Percentiles rank a stretch among this genome's conserved stretches.
These are phyloP conservation scores for Xiphydria camelus DNA, from an alignment of 2,888 invertebrate species.

Conservation along the genomic window DNA sequence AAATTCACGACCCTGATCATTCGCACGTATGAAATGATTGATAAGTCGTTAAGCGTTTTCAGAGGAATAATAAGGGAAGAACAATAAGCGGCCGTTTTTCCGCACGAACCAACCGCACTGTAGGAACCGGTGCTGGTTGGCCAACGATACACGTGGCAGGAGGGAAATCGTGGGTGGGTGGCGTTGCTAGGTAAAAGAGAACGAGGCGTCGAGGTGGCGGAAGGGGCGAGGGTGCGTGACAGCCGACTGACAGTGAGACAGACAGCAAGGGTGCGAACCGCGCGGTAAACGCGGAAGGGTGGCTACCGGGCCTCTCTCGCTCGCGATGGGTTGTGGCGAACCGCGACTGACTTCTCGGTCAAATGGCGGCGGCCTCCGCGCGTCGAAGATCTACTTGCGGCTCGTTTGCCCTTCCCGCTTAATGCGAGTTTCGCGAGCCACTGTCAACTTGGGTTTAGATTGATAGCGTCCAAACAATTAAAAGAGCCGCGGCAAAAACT, in stretches of 20 bases:
- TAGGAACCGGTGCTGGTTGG: too few relatives aligned
- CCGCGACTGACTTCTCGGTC: constrained; percentile 48
- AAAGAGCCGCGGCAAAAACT: constrained; percentile 15
- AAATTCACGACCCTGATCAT: too few relatives aligned
- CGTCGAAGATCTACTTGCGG: constrained; percentile 22
- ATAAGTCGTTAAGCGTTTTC: too few relatives aligned
- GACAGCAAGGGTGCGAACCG: constrained; percentile 49
- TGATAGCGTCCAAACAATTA: constrained; percentile 6
- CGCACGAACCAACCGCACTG: too few relatives aligned
- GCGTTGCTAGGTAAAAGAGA: too few relatives aligned
- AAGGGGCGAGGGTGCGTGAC: constrained; percentile 29
- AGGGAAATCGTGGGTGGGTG: not conserved
- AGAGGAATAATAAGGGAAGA: too few relatives aligned
- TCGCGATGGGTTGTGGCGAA: constrained; percentile 39
- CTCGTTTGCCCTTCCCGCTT: constrained; percentile 18
- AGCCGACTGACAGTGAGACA: constrained; percentile 36
- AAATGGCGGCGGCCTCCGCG: constrained; percentile 7
- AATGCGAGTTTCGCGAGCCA: not conserved
- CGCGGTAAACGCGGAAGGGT: constrained; percentile 42
- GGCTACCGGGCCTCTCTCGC: constrained; percentile 21
- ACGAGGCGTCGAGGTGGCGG: not conserved
- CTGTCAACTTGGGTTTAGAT: not conserved
- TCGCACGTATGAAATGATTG: too few relatives aligned
- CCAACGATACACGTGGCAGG: not conserved
- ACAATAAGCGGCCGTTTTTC: too few relatives aligned